A percentile compares a stretch with the other conserved stretches of the same genome.
These are phyloP conservation scores for Calcarius ornatus DNA, from an alignment of 2,113 vertebrate genomes.

Conservation along the genomic window DNA sequence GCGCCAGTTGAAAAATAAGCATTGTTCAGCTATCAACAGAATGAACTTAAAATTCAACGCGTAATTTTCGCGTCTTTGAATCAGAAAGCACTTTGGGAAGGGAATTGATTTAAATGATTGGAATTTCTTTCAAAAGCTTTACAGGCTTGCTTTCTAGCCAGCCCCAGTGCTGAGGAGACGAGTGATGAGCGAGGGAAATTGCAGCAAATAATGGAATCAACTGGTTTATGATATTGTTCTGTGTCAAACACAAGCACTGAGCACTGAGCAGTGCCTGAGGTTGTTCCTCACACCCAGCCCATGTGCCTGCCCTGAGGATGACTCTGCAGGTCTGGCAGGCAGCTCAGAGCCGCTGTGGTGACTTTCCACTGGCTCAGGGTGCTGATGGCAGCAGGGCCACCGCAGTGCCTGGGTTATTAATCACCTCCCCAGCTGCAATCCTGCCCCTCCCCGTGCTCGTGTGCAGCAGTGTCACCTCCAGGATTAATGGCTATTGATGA, in stretches of 20 bases:
- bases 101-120: background rate
- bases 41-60: background rate
- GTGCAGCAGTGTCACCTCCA: background rate
- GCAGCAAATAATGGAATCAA: background rate
- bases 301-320: background rate
- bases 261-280: background rate
- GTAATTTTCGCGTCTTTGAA: background rate
- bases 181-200: background rate
- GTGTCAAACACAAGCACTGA: background rate
- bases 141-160: background rate
- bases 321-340: background rate
- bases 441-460: background rate
- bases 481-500: constrained; percentile 2
- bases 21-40: background rate
- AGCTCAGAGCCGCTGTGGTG: background rate
- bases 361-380: background rate
- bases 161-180: background rate
- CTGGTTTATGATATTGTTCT: background rate
- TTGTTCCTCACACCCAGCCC: background rate
- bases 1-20: background rate
- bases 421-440: background rate
- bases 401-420: background rate
- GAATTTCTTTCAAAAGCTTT: background rate
- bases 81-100: background rate
- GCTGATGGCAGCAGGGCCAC: background rate